Percentiles rank a stretch among this genome's conserved stretches.
Conservation (phyloP, 2,113 vertebrate genomes). For the Peromyscus californicus region DNA sequence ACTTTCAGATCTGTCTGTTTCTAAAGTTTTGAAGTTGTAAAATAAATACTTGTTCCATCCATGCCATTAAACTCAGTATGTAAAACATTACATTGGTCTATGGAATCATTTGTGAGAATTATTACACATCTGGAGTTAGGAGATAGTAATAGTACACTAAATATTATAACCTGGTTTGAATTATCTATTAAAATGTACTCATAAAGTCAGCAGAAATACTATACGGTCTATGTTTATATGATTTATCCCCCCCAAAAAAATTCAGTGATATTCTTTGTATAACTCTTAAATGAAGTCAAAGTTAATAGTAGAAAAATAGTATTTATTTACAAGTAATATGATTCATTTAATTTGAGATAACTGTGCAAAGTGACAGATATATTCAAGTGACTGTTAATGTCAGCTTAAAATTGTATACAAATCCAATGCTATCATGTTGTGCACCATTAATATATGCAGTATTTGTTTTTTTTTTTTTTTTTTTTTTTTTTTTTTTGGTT, state of each 20-base stretch:
- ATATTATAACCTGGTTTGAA: background rate
- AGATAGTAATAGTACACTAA: background rate
- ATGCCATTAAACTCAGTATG: background rate
- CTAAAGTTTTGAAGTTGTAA: background rate
- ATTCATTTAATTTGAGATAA: background rate
- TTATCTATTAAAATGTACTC: background rate
- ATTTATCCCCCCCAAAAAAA: slow-evolving; percentile 19
- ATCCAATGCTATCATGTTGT: background rate
- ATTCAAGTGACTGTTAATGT: background rate
- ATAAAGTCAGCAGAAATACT: slow-evolving; percentile 10
- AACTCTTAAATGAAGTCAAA: background rate
- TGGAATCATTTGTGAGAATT: background rate
- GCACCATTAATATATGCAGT: background rate
- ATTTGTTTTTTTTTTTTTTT: too few relatives aligned
- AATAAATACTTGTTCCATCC: background rate
- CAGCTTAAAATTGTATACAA: background rate
- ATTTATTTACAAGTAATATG: background rate
- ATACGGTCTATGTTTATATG: background rate
- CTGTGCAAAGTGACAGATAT: background rate
- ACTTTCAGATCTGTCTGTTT: background rate
- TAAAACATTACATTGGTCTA: background rate
- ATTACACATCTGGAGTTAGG: background rate
- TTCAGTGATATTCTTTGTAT: background rate
- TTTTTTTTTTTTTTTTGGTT: too few relatives aligned
- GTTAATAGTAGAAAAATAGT: background rate